Percentiles rank a stretch among this genome's conserved stretches.
These are phyloP conservation scores for Stegodyphus dumicola DNA, from an alignment of 1,140 invertebrate species.

Conservation along the genomic window DNA sequence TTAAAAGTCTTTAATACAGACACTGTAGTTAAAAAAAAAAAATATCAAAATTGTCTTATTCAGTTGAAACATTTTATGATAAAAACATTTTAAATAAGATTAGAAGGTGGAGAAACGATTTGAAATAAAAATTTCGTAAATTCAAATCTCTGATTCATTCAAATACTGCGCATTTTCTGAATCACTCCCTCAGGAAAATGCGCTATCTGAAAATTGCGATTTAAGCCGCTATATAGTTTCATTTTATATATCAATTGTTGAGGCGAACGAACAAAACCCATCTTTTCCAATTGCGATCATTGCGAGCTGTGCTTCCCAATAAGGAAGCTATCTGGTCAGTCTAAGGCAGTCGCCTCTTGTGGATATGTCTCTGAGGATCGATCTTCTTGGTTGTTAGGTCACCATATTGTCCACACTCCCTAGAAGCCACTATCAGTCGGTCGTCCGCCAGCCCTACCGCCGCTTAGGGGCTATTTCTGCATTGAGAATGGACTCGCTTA, in stretches of 20 bases:
- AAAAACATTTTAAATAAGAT: too few species aligned
- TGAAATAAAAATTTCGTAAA: too few species aligned
- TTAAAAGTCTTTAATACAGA: too few species aligned
- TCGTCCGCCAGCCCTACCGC: not conserved
- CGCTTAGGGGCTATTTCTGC: slow-evolving; percentile 46
- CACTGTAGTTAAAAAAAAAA: too few species aligned
- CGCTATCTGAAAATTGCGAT: slow-evolving; percentile 9
- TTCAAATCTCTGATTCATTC: too few species aligned
- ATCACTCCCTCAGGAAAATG: slow-evolving; percentile 23
- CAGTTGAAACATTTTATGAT: too few species aligned
- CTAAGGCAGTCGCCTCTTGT: slow-evolving; percentile 22
- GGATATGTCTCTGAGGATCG: slow-evolving; percentile 48
- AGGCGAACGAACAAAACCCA: slow-evolving; percentile 1
- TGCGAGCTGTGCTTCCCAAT: slow-evolving; percentile 20
- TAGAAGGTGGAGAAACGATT: too few species aligned
- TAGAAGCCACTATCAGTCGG: slow-evolving; percentile 35
- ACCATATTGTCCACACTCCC: slow-evolving; percentile 58
- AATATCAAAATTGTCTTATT: too few species aligned
- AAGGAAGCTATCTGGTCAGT: slow-evolving; percentile 26
- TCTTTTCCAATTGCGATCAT: slow-evolving; percentile 15
- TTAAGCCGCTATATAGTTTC: not conserved
- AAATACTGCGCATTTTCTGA: not conserved
- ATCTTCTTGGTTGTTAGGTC: slow-evolving; percentile 51
- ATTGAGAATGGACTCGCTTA: slow-evolving; percentile 40
- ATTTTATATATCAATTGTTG: slow-evolving; percentile 27